phyloP scores from a whole-genome alignment of 2,113 vertebrate genomes.

The Corythaeola cristata region DNA sequence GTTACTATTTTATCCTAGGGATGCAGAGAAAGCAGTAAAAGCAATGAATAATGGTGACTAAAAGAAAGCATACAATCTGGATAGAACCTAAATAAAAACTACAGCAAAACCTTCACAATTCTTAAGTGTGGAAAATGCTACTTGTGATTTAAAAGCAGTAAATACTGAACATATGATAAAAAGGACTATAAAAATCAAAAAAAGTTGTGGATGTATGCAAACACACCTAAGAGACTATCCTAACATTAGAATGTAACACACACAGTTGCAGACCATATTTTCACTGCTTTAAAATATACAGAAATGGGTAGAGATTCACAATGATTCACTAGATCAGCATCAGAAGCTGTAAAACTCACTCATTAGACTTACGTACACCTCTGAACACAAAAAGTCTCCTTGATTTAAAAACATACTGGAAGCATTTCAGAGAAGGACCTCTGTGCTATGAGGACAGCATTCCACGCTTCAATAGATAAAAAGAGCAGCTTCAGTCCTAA shows the following conservation, averaged over 20 bases:
- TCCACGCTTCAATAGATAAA: neutral
- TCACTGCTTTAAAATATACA: neutral
- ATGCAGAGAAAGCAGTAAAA: neutral
- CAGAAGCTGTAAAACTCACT: neutral
- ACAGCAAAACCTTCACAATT: neutral
- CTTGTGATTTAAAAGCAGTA: neutral
- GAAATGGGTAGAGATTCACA: neutral
- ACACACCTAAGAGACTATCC: neutral
- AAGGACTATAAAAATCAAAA: neutral
- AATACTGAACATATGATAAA: neutral
- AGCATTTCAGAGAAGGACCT: neutral
- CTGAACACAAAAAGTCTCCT: neutral
- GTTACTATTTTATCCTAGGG: neutral
- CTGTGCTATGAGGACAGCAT: neutral
- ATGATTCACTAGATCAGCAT: neutral
- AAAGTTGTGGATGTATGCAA: neutral
- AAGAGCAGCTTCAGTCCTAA: neutral
- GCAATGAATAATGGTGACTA: neutral
- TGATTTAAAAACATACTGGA: neutral
- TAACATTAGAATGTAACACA: neutral
- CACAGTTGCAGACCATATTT: neutral
- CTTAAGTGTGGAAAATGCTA: neutral
- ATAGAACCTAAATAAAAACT: neutral
- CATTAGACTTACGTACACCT: neutral
- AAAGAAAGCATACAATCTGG: neutral